Evolutionary conservation across 2,797 vertebrate species (phyloP).

Genomic region (Rhinichthys osculus): DNA sequence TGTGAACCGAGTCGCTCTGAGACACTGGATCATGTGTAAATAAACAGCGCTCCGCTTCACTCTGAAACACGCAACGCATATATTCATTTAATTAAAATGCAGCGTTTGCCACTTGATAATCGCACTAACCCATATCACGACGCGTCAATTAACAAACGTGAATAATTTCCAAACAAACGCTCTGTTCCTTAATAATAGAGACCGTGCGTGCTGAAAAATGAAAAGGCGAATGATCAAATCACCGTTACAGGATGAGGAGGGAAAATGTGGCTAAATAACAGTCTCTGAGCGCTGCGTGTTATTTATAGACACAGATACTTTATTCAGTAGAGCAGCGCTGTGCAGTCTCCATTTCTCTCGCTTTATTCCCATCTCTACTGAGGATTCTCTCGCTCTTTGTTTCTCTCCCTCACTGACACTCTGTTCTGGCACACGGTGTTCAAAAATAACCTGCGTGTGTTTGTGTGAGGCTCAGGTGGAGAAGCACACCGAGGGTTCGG

Average conservation of each 20-base stretch:
- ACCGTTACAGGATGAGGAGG: constrained; percentile 54
- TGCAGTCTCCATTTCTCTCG: constrained; percentile 66
- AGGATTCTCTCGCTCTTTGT: constrained; percentile 23
- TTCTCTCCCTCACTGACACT: constrained; percentile 47
- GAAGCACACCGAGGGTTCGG: constrained; percentile 49
- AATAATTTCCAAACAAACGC: background rate
- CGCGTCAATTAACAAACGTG: background rate
- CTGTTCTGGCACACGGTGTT: constrained; percentile 64
- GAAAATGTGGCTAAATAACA: constrained; percentile 63
- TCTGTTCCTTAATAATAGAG: background rate
- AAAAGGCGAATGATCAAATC: constrained; percentile 20
- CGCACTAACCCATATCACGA: background rate
- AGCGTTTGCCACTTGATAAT: background rate
- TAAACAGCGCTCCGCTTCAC: background rate
- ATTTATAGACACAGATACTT: constrained; percentile 81
- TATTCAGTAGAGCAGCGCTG: constrained; percentile 79
- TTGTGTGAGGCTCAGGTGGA: constrained; percentile 44
- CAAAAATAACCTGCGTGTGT: constrained; percentile 62
- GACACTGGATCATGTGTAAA: background rate
- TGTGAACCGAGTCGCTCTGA: background rate
- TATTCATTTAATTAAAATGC: background rate
- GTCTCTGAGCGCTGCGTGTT: constrained; percentile 70
- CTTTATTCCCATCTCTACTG: constrained; percentile 45
- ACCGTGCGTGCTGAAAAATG: background rate
- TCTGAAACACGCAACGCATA: background rate